Evolutionary conservation across 2,113 vertebrate genomes (phyloP).

Genomic region (Hippopotamus amphibius): DNA sequence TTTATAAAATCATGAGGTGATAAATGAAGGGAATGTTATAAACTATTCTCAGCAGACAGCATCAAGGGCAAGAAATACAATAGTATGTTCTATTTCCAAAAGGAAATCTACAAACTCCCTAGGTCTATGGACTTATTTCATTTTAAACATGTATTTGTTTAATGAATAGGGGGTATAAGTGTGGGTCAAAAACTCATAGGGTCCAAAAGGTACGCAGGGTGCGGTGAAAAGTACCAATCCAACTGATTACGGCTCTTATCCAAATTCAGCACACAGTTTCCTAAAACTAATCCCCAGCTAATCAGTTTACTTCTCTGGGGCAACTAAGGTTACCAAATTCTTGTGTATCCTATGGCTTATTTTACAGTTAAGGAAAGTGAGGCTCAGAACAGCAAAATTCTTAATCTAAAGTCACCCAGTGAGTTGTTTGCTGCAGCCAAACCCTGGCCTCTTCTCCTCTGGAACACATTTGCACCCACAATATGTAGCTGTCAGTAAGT

Average conservation of each 20-base stretch:
- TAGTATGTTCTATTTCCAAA: not conserved
- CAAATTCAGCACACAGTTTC: not conserved
- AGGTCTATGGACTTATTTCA: not conserved
- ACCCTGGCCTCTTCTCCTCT: too few relatives aligned
- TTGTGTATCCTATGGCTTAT: not conserved
- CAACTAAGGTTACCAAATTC: not conserved
- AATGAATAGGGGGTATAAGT: not conserved
- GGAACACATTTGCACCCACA: not conserved
- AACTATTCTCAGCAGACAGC: not conserved
- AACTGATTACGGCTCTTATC: not conserved
- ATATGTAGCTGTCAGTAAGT: not conserved
- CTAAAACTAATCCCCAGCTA: not conserved
- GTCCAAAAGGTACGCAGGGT: not conserved
- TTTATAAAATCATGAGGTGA: not conserved
- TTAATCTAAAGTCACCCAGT: not conserved
- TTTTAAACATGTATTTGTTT: not conserved
- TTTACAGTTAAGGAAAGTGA: not conserved
- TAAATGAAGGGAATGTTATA: not conserved
- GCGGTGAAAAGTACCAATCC: not conserved
- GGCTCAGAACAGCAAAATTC: not conserved
- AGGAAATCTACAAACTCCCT: not conserved
- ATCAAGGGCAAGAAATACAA: not conserved
- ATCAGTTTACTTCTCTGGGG: not conserved
- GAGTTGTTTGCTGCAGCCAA: not conserved
- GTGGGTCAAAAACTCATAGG: not conserved